A percentile compares a stretch with the other conserved stretches of the same genome.
phyloP scores from a whole-genome alignment of 1,140 invertebrate genomes.

The Anoplolepis gracilipes region DNA sequence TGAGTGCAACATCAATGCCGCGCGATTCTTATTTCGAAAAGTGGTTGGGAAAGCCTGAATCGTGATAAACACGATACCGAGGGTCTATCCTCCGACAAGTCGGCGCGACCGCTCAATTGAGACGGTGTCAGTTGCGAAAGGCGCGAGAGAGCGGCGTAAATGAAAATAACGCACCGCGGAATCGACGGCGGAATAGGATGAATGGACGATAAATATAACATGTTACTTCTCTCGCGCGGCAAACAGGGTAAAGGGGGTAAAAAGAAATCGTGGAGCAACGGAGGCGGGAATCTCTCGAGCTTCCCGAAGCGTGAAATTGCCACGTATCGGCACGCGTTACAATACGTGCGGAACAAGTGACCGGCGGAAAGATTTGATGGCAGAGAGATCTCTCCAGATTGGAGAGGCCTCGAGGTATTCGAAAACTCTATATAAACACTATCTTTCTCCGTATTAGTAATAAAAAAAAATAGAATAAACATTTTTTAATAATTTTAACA shows the following conservation, averaged over 20 bases:
- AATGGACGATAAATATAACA: slow-evolving; percentile 50
- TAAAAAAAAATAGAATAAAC: neutral
- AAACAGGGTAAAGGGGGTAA: slow-evolving; percentile 5
- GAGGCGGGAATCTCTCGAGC: slow-evolving; percentile 7
- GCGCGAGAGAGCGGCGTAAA: slow-evolving; percentile 37
- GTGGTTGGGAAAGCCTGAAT: slow-evolving; percentile 49
- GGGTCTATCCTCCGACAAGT: slow-evolving; percentile 33
- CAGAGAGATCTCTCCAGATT: neutral
- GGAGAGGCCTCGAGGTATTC: neutral
- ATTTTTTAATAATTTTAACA: neutral
- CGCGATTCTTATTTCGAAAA: slow-evolving; percentile 41
- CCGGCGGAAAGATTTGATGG: neutral
- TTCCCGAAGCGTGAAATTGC: slow-evolving; percentile 61
- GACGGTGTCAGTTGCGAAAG: slow-evolving; percentile 43
- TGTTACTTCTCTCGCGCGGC: neutral
- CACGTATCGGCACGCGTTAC: slow-evolving; percentile 60
- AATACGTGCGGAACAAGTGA: slow-evolving; percentile 39
- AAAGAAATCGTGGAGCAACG: slow-evolving; percentile 43
- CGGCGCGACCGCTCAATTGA: slow-evolving; percentile 52
- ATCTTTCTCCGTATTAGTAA: neutral
- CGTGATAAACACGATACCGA: slow-evolving; percentile 48
- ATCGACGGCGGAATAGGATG: slow-evolving; percentile 38
- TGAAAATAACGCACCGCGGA: slow-evolving; percentile 51
- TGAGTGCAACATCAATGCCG: slow-evolving; percentile 3
- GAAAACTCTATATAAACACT: neutral